A percentile compares a stretch with the other conserved stretches of the same genome.
These are phyloP conservation scores for Neoascia interrupta DNA, from an alignment of 2,888 invertebrate genomes.

Conservation along the genomic window DNA sequence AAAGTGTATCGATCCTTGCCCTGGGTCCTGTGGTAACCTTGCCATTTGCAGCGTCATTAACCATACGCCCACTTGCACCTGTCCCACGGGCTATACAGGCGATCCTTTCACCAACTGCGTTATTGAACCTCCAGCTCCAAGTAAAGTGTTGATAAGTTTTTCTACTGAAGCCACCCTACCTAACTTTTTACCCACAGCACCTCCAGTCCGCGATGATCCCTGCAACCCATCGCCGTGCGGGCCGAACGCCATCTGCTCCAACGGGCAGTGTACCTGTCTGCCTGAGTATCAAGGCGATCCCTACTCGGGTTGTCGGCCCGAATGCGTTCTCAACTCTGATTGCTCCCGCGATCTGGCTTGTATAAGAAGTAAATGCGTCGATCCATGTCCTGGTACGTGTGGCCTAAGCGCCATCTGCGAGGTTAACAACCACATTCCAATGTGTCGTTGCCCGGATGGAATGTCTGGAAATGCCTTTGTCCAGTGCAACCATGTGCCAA, in stretches of 20 bases:
- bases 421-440: constrained; percentile 87
- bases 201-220: constrained; percentile 77
- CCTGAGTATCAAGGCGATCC: constrained; percentile 84
- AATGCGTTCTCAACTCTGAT: constrained; percentile 89
- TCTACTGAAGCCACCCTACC: not conserved
- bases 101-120: constrained; percentile 83
- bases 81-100: constrained; percentile 82
- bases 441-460: constrained; percentile 85
- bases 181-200: constrained; percentile 44
- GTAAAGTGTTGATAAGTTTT: too few relatives aligned
- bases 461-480: constrained; percentile 87
- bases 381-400: constrained; percentile 90
- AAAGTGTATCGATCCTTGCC: constrained; percentile 85
- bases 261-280: constrained; percentile 84
- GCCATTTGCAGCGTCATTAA: constrained; percentile 83
- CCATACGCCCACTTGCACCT: constrained; percentile 84
- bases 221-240: constrained; percentile 90
- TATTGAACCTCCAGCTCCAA: constrained; percentile 77
- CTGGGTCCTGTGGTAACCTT: constrained; percentile 84
- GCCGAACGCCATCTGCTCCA: constrained; percentile 86
- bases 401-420: constrained; percentile 87
- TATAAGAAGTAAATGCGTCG: constrained; percentile 86
- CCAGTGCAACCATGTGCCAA: constrained; percentile 82
- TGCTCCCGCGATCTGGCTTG: constrained; percentile 88
- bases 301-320: constrained; percentile 87